Conservation (phyloP, 2,113 vertebrate species). For the Chaetodon auriga region DNA sequence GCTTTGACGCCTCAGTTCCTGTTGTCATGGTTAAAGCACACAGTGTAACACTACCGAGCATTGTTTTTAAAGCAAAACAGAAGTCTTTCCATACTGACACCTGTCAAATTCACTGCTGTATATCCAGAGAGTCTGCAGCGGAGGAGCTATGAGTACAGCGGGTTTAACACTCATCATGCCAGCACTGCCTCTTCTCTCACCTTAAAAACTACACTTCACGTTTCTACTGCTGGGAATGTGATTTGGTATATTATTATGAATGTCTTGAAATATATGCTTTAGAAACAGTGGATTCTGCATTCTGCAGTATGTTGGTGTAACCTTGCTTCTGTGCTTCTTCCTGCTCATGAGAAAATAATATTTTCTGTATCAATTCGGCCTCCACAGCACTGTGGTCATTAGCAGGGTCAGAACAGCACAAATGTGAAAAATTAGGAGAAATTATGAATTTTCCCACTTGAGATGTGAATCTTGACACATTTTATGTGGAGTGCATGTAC, state of each 20-base stretch:
- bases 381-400: neutral
- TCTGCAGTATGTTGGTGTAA: neutral
- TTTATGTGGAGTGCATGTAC: neutral
- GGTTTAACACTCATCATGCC: constrained; percentile 20
- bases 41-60: constrained; percentile 43
- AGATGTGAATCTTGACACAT: neutral
- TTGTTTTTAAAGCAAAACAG: constrained; percentile 21
- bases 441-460: too few relatives aligned
- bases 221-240: neutral
- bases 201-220: neutral
- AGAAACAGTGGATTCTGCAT: neutral
- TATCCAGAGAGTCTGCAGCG: constrained; percentile 34
- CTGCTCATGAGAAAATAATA: neutral
- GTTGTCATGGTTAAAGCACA: constrained; percentile 56
- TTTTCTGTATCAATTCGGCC: neutral
- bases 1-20: constrained; percentile 53
- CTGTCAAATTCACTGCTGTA: constrained; percentile 62
- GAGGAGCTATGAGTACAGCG: constrained; percentile 29
- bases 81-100: constrained; percentile 64
- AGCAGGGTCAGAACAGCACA: neutral
- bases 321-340: neutral
- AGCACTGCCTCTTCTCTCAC: neutral
- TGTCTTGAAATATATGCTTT: neutral
- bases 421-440: too few relatives aligned
- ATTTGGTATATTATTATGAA: neutral